phyloP scores from a whole-genome alignment of 2,797 vertebrate species.

The Mus caroli region DNA sequence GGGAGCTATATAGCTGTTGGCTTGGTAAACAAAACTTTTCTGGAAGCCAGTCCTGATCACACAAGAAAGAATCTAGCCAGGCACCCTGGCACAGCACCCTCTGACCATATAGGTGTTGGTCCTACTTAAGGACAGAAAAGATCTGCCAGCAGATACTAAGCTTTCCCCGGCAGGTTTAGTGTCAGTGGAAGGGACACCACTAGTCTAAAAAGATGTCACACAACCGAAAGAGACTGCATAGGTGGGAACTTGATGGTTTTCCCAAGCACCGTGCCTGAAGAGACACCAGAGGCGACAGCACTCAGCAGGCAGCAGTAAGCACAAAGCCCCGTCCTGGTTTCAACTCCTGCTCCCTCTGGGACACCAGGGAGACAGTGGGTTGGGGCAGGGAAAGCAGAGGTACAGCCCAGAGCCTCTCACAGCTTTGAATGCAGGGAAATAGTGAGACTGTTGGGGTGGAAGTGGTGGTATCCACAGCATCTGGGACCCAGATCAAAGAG shows the following conservation, averaged over 20 bases:
- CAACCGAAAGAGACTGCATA: accelerated
- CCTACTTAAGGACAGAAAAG: not conserved
- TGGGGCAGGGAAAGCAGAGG: no score
- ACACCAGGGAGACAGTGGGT: not conserved
- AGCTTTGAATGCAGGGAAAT: not conserved
- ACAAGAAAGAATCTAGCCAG: not conserved
- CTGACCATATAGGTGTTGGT: no score
- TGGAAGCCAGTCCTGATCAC: not conserved
- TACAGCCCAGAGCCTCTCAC: not conserved
- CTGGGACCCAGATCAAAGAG: not conserved
- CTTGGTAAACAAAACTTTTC: not conserved
- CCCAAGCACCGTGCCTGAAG: not conserved
- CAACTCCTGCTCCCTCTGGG: accelerated
- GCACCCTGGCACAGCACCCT: not conserved
- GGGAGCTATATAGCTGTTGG: accelerated
- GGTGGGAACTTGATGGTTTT: not conserved
- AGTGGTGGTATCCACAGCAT: no score
- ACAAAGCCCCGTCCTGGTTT: not conserved
- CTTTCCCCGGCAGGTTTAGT: not conserved
- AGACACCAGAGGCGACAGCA: not conserved
- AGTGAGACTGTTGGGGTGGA: accelerated
- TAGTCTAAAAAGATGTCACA: accelerated
- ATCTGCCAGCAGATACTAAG: not conserved
- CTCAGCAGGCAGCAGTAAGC: no score
- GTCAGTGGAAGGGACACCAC: not conserved